Conservation (phyloP, 1,140 invertebrate genomes). For the Zaprionus camerounensis region DNA sequence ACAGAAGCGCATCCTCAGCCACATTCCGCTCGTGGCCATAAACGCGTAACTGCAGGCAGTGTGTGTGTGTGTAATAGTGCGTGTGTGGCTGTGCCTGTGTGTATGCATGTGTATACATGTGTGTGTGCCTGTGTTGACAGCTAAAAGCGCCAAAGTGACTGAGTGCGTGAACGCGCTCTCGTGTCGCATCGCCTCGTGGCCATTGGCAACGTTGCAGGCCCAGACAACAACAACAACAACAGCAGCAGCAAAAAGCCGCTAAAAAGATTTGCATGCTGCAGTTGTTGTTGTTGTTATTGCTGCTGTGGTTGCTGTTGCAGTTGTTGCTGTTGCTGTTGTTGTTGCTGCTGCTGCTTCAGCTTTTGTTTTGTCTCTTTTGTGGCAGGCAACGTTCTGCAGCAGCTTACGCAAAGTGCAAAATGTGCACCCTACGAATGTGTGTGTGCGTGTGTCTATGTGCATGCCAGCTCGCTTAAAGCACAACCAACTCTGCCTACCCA, state of each 20-base stretch:
- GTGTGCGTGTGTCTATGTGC: background rate
- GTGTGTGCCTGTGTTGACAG: conserved; percentile 56
- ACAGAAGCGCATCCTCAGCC: background rate
- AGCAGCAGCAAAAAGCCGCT: conserved; percentile 61
- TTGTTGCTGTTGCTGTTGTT: background rate
- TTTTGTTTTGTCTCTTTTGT: conserved; percentile 27
- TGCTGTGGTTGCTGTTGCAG: background rate
- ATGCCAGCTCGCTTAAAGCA: background rate
- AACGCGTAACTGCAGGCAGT: background rate
- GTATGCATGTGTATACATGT: conserved; percentile 3
- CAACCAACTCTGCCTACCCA: background rate
- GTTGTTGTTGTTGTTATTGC: conserved; percentile 24
- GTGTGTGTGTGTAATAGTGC: too few species aligned
- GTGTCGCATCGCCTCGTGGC: conserved; percentile 23
- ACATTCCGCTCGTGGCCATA: background rate
- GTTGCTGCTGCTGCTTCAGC: background rate
- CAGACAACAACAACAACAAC: conserved; percentile 25
- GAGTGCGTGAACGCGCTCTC: conserved; percentile 54
- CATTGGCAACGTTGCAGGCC: conserved; percentile 32
- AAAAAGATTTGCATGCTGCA: conserved; percentile 71
- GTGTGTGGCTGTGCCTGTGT: too few species aligned
- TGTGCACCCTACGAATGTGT: conserved; percentile 3
- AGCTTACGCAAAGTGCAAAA: conserved; percentile 72
- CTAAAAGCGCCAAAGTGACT: conserved; percentile 77
- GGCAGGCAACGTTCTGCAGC: conserved; percentile 38